phyloP scores from a whole-genome alignment of 2,888 invertebrate species.

The Drosophila borborema region DNA sequence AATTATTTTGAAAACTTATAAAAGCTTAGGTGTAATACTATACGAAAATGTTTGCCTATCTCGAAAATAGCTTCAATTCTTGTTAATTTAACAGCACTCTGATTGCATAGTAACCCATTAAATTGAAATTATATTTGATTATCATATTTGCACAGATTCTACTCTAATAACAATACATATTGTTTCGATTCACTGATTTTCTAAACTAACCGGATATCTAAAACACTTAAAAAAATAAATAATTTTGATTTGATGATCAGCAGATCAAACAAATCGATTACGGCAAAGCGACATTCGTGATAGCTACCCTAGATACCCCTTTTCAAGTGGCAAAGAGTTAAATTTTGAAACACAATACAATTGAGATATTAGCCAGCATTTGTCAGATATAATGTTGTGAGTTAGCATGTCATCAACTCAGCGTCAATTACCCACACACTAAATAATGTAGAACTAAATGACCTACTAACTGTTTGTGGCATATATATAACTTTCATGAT shows the following conservation, averaged over 20 bases:
- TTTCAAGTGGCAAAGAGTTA: background rate
- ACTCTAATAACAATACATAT: background rate
- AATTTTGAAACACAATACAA: background rate
- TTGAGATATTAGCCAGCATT: slow-evolving; percentile 13
- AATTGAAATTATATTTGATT: background rate
- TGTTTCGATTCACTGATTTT: background rate
- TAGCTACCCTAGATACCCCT: background rate
- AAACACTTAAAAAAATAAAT: background rate
- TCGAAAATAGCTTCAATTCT: background rate
- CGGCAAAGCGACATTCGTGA: background rate
- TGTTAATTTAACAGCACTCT: background rate
- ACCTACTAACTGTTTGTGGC: slow-evolving; percentile 45
- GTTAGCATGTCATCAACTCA: slow-evolving; percentile 35
- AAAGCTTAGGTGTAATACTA: background rate
- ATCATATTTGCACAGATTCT: background rate
- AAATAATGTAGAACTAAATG: slow-evolving; percentile 33
- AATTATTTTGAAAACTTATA: background rate
- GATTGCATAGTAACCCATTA: background rate
- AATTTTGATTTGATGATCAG: background rate
- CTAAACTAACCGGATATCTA: background rate
- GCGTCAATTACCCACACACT: slow-evolving; percentile 29
- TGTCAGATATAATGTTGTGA: background rate
- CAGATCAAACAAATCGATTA: slow-evolving; percentile 1
- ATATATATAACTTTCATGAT: slow-evolving; percentile 3
- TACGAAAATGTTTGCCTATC: background rate